Percentiles rank a stretch among this genome's conserved stretches.
These are phyloP conservation scores for Ostrea denselamellosa DNA, from an alignment of 1,140 invertebrate species.

Conservation along the genomic window DNA sequence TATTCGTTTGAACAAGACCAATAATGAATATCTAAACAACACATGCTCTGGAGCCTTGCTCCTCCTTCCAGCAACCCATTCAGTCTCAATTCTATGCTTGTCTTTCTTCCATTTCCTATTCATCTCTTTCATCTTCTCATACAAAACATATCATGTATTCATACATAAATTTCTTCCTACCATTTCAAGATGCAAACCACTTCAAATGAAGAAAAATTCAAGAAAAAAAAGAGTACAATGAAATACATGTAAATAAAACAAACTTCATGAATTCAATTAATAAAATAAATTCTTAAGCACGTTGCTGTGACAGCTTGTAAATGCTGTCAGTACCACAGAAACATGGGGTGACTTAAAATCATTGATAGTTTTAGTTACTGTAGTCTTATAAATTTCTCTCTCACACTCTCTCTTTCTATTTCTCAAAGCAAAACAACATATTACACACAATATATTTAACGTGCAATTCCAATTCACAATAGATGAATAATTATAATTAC, in stretches of 20 bases:
- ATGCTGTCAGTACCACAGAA: background rate
- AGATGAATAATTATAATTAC: background rate
- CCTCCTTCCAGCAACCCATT: background rate
- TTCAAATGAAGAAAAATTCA: too few relatives aligned
- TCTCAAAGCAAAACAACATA: too few relatives aligned
- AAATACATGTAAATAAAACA: too few relatives aligned
- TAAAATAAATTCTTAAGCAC: background rate
- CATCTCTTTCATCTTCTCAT: background rate
- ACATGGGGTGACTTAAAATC: background rate
- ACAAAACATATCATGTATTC: too few relatives aligned
- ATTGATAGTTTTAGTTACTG: background rate
- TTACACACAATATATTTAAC: background rate
- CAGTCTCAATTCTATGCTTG: background rate
- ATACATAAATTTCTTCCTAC: too few relatives aligned
- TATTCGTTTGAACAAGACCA: conserved; percentile 2
- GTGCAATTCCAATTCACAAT: background rate
- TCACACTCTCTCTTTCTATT: too few relatives aligned
- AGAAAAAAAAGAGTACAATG: too few relatives aligned
- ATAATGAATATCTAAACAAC: background rate
- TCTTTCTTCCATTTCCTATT: background rate
- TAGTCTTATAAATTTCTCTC: background rate
- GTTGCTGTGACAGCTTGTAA: background rate
- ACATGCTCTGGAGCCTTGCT: background rate
- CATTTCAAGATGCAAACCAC: too few relatives aligned
- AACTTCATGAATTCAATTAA: too few relatives aligned